Percentiles rank a stretch among this genome's conserved stretches.
These are phyloP conservation scores for Aromia moschata DNA, from an alignment of 2,888 invertebrate species.

Conservation along the genomic window DNA sequence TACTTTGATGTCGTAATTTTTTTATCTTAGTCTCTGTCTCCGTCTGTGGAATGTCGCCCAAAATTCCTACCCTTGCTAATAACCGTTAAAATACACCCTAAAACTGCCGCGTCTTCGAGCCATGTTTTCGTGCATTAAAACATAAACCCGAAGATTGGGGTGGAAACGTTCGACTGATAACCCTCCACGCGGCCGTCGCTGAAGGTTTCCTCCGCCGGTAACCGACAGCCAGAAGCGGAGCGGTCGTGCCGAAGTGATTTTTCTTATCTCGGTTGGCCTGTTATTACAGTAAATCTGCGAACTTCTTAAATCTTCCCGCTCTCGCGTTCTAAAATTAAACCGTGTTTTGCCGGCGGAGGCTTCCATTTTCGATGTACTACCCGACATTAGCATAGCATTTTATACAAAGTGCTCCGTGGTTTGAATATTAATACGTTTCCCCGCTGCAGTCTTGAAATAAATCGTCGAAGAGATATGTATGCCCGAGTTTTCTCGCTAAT, in stretches of 20 bases:
- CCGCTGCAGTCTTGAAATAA: constrained; percentile 48
- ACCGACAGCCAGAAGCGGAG: constrained; percentile 8
- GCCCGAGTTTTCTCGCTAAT: constrained; percentile 43
- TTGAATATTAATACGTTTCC: constrained; percentile 57
- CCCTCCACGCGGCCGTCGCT: too few relatives aligned
- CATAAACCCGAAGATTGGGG: too few relatives aligned
- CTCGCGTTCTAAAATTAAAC: constrained; percentile 44
- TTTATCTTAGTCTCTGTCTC: too few relatives aligned
- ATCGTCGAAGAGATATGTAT: constrained; percentile 48
- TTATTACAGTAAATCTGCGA: constrained; percentile 53
- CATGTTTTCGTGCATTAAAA: too few relatives aligned
- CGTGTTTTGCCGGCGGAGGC: constrained; percentile 36
- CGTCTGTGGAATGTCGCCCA: too few relatives aligned
- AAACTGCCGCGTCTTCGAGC: too few relatives aligned
- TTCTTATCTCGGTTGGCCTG: constrained; percentile 40
- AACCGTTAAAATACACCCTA: too few relatives aligned
- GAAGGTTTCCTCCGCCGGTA: constrained; percentile 10
- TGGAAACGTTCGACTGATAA: too few relatives aligned
- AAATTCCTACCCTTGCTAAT: too few relatives aligned
- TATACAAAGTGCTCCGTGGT: constrained; percentile 57
- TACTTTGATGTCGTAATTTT: too few relatives aligned
- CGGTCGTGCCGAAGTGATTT: constrained; percentile 26
- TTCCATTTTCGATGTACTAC: constrained; percentile 45
- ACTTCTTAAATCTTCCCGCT: constrained; percentile 46
- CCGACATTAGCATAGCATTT: constrained; percentile 57